Percentiles rank a stretch among this genome's conserved stretches.
phyloP scores from a whole-genome alignment of 2,113 vertebrate genomes.

The Elgaria multicarinata region DNA sequence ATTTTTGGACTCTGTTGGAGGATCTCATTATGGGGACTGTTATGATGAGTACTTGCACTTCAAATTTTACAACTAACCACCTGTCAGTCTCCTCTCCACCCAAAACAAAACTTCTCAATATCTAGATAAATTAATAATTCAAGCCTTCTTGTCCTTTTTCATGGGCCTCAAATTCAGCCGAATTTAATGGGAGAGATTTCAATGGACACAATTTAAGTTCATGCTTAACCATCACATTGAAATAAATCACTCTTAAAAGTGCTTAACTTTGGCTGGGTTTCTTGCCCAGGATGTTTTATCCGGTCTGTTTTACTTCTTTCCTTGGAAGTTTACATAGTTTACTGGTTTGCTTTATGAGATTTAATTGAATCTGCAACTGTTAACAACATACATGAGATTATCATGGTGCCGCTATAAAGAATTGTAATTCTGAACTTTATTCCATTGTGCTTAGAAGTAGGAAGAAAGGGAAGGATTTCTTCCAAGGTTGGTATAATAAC shows the following conservation, averaged over 20 bases:
- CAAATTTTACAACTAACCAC: too few relatives aligned
- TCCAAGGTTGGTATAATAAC: conserved; percentile 34
- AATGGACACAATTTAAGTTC: neutral
- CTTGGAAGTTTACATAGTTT: neutral
- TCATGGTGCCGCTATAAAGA: conserved; percentile 10
- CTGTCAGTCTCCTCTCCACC: neutral
- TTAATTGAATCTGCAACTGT: conserved; percentile 27
- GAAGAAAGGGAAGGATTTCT: conserved; percentile 41
- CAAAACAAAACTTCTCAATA: neutral
- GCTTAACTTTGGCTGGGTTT: neutral
- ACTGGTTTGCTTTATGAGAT: conserved; percentile 26
- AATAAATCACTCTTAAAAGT: neutral
- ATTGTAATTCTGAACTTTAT: neutral
- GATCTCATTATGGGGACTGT: too few relatives aligned
- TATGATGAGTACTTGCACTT: too few relatives aligned
- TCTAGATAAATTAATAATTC: conserved; percentile 5
- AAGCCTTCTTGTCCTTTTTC: conserved; percentile 2
- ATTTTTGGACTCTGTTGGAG: too few relatives aligned
- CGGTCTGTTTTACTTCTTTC: conserved; percentile 26
- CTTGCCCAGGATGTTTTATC: neutral
- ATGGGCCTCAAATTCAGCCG: neutral
- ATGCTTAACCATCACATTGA: neutral
- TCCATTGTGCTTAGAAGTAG: conserved; percentile 31
- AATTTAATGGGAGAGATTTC: neutral
- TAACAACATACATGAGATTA: conserved; percentile 3